Evolutionary conservation across 2,113 vertebrate species (phyloP).

Genomic region (Caranx ignobilis): DNA sequence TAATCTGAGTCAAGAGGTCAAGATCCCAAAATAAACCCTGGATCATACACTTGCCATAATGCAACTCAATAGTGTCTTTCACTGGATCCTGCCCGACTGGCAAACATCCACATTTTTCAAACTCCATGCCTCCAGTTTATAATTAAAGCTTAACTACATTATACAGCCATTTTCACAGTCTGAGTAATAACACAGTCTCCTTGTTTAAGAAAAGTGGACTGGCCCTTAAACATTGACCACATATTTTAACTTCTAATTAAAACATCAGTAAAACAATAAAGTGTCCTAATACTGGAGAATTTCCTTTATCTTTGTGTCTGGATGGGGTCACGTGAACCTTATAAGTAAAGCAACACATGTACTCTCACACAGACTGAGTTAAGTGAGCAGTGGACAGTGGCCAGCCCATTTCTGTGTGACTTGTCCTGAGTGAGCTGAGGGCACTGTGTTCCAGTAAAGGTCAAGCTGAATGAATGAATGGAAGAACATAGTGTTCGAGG

Average conservation of each 20-base stretch:
- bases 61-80: no score
- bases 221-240: not conserved
- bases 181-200: no score
- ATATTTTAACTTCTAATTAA: not conserved
- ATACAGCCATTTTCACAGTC: no score
- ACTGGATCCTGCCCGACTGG: not conserved
- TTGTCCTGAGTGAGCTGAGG: constrained; percentile 34
- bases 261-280: not conserved
- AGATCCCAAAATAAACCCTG: no score
- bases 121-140: not conserved
- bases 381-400: constrained; percentile 23
- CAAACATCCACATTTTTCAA: not conserved
- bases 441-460: constrained; percentile 32
- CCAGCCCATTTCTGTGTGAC: constrained; percentile 27
- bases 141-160: no score
- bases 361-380: constrained; percentile 16
- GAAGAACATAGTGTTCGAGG: constrained; percentile 42
- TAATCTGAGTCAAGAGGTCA: no score
- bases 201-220: not conserved
- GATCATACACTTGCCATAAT: no score
- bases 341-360: constrained; percentile 13
- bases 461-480: constrained; percentile 7
- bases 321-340: constrained; percentile 40
- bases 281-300: not conserved
- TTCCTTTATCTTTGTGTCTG: constrained; percentile 1